A percentile compares a stretch with the other conserved stretches of the same genome.
Conservation (phyloP, 2,797 vertebrate genomes). For the Gymnocypris eckloni region DNA sequence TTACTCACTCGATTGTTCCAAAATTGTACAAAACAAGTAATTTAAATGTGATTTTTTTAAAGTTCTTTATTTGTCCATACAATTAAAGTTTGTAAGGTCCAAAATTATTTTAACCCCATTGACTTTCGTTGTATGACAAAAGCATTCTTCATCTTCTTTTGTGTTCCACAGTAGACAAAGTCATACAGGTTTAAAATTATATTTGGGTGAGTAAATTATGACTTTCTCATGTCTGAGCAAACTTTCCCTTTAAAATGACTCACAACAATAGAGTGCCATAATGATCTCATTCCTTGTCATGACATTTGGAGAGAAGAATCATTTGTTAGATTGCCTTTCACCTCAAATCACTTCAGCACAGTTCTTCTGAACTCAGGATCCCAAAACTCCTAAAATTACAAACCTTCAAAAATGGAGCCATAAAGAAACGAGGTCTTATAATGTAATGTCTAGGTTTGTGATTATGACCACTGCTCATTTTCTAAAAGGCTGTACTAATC, state of each 20-base stretch:
- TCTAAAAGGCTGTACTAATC: slow-evolving; percentile 7
- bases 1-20: not conserved
- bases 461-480: slow-evolving; percentile 2
- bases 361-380: slow-evolving; percentile 17
- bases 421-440: slow-evolving; percentile 22
- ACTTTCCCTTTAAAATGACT: not conserved
- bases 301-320: slow-evolving; percentile 35
- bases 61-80: not conserved
- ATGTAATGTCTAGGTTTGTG: slow-evolving; percentile 18
- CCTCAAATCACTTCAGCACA: slow-evolving; percentile 21
- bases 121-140: not conserved
- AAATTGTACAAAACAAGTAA: not conserved
- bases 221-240: not conserved
- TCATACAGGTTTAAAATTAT: not conserved
- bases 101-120: too few species aligned
- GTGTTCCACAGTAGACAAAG: not conserved
- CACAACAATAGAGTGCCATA: slow-evolving; percentile 4
- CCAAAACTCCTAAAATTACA: slow-evolving; percentile 33
- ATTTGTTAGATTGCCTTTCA: slow-evolving; percentile 37
- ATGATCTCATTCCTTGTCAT: slow-evolving; percentile 41
- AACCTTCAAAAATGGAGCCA: not conserved
- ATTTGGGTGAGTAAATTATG: not conserved
- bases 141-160: not conserved
- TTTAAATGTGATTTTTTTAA: not conserved
- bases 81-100: not conserved